These are phyloP conservation scores for Pogonocichla stellata DNA, from an alignment of 2,113 vertebrate genomes.

Conservation along the genomic window DNA sequence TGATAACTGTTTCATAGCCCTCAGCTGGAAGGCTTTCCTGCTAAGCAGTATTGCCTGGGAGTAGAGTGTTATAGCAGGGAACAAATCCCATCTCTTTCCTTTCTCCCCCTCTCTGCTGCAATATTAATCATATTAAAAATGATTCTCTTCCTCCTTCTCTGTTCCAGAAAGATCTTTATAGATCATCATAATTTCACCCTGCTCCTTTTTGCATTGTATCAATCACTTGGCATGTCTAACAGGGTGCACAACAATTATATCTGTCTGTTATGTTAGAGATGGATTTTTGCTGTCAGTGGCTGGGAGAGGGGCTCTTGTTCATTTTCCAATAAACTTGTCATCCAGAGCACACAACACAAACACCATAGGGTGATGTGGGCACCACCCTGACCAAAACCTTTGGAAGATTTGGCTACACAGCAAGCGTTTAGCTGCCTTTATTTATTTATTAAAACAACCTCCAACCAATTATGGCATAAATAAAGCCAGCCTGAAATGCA, in stretches of 20 bases:
- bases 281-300: constrained; percentile 45
- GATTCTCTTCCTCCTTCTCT: constrained; percentile 50
- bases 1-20: constrained; percentile 84
- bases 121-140: constrained; percentile 71
- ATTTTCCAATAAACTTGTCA: constrained; percentile 9
- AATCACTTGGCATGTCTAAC: constrained; percentile 56
- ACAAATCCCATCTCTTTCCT: constrained; percentile 59
- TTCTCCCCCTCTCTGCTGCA: constrained; percentile 49
- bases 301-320: constrained; percentile 22
- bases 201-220: constrained; percentile 52
- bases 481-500: neutral
- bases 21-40: constrained; percentile 79
- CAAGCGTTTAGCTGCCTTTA: neutral
- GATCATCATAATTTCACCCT: constrained; percentile 33
- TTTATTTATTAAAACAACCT: neutral
- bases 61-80: constrained; percentile 51
- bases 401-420: neutral
- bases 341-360: neutral
- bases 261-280: constrained; percentile 58
- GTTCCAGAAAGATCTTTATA: constrained; percentile 62
- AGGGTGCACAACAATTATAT: constrained; percentile 62
- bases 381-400: neutral
- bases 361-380: neutral
- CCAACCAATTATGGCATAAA: neutral
- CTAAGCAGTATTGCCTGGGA: constrained; percentile 66